A percentile compares a stretch with the other conserved stretches of the same genome.
phyloP scores from a whole-genome alignment of 2,888 invertebrate species.

The Sthenelais limicola region DNA sequence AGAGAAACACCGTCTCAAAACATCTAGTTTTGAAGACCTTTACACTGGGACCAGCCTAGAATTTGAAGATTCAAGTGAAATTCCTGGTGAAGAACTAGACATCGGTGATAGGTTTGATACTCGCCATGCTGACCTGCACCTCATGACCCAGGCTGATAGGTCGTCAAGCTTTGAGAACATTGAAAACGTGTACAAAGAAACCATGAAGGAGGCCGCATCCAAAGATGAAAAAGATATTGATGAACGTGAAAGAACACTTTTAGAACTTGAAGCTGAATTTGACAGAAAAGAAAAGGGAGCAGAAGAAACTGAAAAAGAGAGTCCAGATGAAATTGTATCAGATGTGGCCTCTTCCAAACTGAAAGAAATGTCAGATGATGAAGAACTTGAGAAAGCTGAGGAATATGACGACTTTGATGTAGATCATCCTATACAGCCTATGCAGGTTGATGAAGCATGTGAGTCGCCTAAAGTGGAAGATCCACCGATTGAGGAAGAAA shows the following conservation, averaged over 20 bases:
- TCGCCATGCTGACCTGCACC: conserved; percentile 60
- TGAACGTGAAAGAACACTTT: conserved; percentile 41
- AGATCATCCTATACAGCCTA: conserved; percentile 23
- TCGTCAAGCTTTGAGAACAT: conserved; percentile 66
- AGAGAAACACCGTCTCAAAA: conserved; percentile 40
- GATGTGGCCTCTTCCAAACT: conserved; percentile 39
- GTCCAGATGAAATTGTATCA: conserved; percentile 29
- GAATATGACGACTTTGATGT: conserved; percentile 46
- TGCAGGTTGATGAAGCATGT: conserved; percentile 35
- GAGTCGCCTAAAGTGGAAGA: conserved; percentile 18
- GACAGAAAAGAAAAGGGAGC: conserved; percentile 50
- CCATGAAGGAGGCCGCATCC: conserved; percentile 46
- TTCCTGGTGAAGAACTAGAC: conserved; percentile 47
- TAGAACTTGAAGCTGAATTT: conserved; percentile 51
- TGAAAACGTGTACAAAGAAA: conserved; percentile 61
- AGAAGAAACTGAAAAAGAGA: conserved; percentile 48
- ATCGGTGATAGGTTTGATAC: conserved; percentile 66
- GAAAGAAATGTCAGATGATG: conserved; percentile 33
- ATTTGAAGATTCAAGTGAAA: conserved; percentile 39
- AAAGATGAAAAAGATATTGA: conserved; percentile 50
- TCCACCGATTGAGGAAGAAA: conserved; percentile 19
- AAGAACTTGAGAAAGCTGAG: conserved; percentile 45
- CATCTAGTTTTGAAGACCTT: conserved; percentile 51
- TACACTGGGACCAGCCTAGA: conserved; percentile 46
- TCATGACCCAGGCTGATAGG: conserved; percentile 53